Conservation (phyloP, 2,797 vertebrate species). For the Ispidina lecontei region DNA sequence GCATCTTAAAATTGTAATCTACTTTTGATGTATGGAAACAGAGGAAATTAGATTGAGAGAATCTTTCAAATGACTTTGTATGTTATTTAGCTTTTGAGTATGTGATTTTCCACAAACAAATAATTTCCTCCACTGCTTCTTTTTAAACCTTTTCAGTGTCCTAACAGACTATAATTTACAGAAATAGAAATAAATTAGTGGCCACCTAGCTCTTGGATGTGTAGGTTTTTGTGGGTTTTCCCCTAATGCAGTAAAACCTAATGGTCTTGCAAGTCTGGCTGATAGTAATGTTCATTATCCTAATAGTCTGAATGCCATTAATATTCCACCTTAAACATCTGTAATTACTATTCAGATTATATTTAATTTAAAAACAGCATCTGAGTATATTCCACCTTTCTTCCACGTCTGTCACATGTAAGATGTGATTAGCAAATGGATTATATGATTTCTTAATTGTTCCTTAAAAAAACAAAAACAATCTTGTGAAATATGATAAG, state of each 20-base stretch:
- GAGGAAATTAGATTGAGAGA: slow-evolving; percentile 58
- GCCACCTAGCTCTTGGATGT: not conserved
- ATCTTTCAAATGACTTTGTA: slow-evolving; percentile 70
- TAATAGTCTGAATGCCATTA: not conserved
- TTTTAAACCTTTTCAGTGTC: not conserved
- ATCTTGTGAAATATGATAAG: not conserved
- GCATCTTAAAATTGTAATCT: slow-evolving; percentile 65
- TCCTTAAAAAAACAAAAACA: not conserved
- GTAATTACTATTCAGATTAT: not conserved
- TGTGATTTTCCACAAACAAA: not conserved
- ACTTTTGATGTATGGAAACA: slow-evolving; percentile 59
- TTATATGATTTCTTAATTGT: not conserved
- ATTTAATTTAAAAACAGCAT: not conserved
- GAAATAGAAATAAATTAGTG: not conserved
- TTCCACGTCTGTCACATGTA: not conserved
- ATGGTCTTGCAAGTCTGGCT: not conserved
- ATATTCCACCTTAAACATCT: not conserved
- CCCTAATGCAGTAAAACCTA: not conserved
- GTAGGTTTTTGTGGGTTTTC: not conserved
- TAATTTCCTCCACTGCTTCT: not conserved
- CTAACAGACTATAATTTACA: not conserved
- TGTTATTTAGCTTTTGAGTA: not conserved
- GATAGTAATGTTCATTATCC: not conserved
- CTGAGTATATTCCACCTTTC: not conserved
- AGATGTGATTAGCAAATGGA: not conserved